A percentile compares a stretch with the other conserved stretches of the same genome.
These are phyloP conservation scores for Volucella inflata DNA, from an alignment of 2,888 invertebrate genomes.

Conservation along the genomic window DNA sequence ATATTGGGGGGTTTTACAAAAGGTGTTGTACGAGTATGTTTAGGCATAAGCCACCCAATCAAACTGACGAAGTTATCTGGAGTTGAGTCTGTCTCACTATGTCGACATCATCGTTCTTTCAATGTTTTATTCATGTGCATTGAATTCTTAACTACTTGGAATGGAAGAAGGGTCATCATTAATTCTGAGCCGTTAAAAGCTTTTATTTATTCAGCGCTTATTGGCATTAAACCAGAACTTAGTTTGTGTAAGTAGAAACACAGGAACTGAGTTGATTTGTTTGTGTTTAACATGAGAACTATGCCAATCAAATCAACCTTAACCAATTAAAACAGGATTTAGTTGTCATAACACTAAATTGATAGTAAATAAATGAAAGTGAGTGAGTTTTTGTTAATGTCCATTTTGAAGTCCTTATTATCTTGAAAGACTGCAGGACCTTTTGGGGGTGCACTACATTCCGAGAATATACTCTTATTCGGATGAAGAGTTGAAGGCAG, in stretches of 20 bases:
- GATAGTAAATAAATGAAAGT: slow-evolving; percentile 26
- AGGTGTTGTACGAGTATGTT: neutral
- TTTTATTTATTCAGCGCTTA: slow-evolving; percentile 60
- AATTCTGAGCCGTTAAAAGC: slow-evolving; percentile 55
- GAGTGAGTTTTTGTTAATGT: slow-evolving; percentile 13
- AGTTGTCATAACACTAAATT: slow-evolving; percentile 15
- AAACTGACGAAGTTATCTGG: slow-evolving; percentile 10
- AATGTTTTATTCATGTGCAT: slow-evolving; percentile 66
- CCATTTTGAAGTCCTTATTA: neutral
- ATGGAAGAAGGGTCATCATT: slow-evolving; percentile 57
- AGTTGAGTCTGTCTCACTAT: slow-evolving; percentile 13
- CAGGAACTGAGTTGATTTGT: slow-evolving; percentile 6
- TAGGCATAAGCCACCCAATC: slow-evolving; percentile 12
- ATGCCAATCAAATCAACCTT: neutral
- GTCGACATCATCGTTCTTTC: slow-evolving; percentile 9
- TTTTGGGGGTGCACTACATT: too few species aligned
- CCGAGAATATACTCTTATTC: neutral
- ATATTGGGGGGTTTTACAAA: neutral
- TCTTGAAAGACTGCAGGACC: too few species aligned
- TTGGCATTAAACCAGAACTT: slow-evolving; percentile 31
- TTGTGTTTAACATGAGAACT: neutral
- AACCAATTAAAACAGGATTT: slow-evolving; percentile 10
- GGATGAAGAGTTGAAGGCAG: slow-evolving; percentile 19
- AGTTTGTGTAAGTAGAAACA: slow-evolving; percentile 9
- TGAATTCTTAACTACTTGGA: slow-evolving; percentile 54